Conservation (phyloP, 1,140 invertebrate species). For the Ips typographus region DNA sequence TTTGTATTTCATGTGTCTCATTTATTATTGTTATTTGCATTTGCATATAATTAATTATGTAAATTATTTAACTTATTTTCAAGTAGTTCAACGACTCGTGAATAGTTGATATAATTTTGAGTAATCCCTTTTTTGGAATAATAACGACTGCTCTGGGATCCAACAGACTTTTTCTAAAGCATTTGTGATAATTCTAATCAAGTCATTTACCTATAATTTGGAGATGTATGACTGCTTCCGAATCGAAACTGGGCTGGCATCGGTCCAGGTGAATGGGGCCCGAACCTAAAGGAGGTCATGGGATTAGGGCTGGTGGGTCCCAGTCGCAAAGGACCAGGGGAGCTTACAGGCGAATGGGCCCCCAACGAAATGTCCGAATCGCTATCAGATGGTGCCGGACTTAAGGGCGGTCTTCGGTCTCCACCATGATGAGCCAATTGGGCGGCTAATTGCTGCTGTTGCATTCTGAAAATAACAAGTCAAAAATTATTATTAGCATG, state of each 20-base stretch:
- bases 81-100: neutral
- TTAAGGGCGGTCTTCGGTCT: slow-evolving; percentile 43
- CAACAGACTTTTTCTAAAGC: no score
- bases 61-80: neutral
- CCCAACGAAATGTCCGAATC: slow-evolving; percentile 59
- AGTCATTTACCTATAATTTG: slow-evolving; percentile 32
- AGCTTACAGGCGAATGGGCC: slow-evolving; percentile 57
- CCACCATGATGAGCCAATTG: slow-evolving; percentile 49
- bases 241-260: slow-evolving; percentile 51
- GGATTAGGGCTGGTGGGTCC: slow-evolving; percentile 46
- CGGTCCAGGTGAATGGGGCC: slow-evolving; percentile 50
- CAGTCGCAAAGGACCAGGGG: slow-evolving; percentile 48
- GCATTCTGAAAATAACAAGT: slow-evolving; percentile 48
- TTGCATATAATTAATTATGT: no score
- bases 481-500: no score
- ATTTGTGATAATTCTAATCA: neutral
- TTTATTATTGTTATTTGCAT: no score
- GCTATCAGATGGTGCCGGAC: slow-evolving; percentile 52
- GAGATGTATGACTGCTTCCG: slow-evolving; percentile 44
- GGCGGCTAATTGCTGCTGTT: slow-evolving; percentile 53
- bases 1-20: no score
- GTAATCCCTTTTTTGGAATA: neutral
- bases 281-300: slow-evolving; percentile 49
- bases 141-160: neutral
- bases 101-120: neutral